Evolutionary conservation across 2,797 vertebrate species (phyloP).

Genomic region (Acanthurus leucopareius): DNA sequence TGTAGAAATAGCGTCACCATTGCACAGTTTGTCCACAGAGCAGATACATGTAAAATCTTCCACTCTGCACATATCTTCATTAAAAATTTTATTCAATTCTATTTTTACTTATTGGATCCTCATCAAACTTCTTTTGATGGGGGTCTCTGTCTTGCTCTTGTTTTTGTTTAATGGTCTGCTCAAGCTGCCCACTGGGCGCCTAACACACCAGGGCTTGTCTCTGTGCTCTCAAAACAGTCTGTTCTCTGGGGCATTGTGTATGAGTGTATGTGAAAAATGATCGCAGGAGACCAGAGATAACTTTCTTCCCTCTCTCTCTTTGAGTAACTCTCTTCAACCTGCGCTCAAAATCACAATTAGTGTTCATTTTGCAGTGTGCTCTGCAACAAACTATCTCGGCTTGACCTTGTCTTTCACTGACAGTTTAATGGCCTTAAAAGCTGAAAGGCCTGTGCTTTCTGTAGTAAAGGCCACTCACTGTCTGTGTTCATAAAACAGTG

Average conservation of each 20-base stretch:
- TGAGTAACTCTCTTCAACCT: conserved; percentile 31
- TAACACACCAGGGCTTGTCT: no score
- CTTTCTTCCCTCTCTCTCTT: conserved; percentile 4
- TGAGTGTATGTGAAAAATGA: conserved; percentile 5
- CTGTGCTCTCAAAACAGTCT: no score
- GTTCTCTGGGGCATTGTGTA: neutral
- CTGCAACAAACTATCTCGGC: conserved; percentile 24
- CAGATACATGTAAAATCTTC: no score
- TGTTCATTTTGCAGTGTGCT: conserved; percentile 25
- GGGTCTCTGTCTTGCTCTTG: no score
- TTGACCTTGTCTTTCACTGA: conserved; percentile 57
- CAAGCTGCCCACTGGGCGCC: no score
- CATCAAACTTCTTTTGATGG: no score
- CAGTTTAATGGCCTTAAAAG: conserved; percentile 67
- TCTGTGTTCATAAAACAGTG: conserved; percentile 16
- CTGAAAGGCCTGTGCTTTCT: conserved; percentile 22
- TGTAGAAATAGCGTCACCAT: no score
- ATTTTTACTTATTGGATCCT: no score
- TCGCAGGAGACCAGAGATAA: conserved; percentile 1
- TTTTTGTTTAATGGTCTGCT: no score
- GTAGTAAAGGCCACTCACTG: conserved; percentile 30
- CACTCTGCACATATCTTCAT: no score
- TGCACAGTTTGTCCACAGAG: no score
- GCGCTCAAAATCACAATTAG: conserved; percentile 25
- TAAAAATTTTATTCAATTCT: no score